Conservation (phyloP, 2,888 invertebrate genomes). For the Eustalomyia histrio region DNA sequence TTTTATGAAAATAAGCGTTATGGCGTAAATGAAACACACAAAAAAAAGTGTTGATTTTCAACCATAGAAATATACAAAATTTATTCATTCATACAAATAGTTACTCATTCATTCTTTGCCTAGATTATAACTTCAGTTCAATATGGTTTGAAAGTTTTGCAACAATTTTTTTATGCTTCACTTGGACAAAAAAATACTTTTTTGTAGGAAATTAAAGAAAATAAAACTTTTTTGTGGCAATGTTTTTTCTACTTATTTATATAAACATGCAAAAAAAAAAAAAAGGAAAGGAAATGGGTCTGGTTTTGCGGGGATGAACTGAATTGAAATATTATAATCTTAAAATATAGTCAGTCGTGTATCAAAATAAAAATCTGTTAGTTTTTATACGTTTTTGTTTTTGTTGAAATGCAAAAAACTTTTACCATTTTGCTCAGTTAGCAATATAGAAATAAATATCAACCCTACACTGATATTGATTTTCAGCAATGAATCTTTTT, state of each 20-base stretch:
- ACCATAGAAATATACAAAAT: constrained; percentile 7
- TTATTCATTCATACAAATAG: neutral
- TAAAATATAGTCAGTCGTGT: constrained; percentile 40
- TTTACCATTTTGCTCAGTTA: constrained; percentile 36
- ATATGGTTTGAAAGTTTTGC: constrained; percentile 1
- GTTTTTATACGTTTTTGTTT: neutral
- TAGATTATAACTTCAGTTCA: constrained; percentile 26
- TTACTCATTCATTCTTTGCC: constrained; percentile 4
- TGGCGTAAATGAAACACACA: constrained; percentile 13
- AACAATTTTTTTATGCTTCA: neutral
- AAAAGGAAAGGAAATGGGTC: neutral
- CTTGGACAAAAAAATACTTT: neutral
- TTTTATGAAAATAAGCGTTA: constrained; percentile 14
- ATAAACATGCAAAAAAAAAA: neutral
- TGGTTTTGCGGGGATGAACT: constrained; percentile 1
- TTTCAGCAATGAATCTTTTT: constrained; percentile 41
- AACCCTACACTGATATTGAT: constrained; percentile 22
- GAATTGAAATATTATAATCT: constrained; percentile 45
- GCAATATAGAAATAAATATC: constrained; percentile 14
- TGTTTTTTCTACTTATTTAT: neutral
- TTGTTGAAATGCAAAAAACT: constrained; percentile 8
- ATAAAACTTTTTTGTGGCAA: neutral
- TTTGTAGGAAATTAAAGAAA: constrained; percentile 19
- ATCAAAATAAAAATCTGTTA: constrained; percentile 34
- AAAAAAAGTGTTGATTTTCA: neutral